Percentiles rank a stretch among this genome's conserved stretches.
phyloP scores from a whole-genome alignment of 2,113 vertebrate genomes.

The Egretta garzetta region DNA sequence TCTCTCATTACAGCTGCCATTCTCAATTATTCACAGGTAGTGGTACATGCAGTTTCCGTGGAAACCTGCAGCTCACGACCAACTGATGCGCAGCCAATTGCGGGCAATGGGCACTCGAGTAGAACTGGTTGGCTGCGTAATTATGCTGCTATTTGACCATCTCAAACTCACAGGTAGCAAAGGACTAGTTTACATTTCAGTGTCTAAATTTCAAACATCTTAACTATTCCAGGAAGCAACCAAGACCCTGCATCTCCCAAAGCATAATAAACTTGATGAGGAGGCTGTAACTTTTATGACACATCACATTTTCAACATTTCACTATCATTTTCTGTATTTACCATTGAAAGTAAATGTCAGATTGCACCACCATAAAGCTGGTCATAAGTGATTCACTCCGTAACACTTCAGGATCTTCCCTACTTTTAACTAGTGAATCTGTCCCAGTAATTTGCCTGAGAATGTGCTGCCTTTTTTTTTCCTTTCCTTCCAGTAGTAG shows the following conservation, averaged over 20 bases:
- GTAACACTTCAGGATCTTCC: constrained; percentile 50
- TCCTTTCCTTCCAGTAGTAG: background rate
- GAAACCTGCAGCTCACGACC: constrained; percentile 66
- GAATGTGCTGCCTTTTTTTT: background rate
- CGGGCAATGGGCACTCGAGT: constrained; percentile 43
- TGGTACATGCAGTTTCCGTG: constrained; percentile 70
- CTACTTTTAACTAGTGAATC: constrained; percentile 31
- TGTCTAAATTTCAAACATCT: constrained; percentile 37
- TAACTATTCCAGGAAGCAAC: constrained; percentile 35
- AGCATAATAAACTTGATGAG: constrained; percentile 67
- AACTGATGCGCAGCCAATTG: constrained; percentile 40
- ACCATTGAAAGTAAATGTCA: constrained; percentile 68
- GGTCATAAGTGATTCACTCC: constrained; percentile 65
- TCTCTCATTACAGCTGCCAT: constrained; percentile 66
- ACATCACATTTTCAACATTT: constrained; percentile 66
- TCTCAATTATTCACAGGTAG: constrained; percentile 75
- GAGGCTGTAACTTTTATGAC: constrained; percentile 66
- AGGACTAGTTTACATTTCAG: constrained; percentile 38
- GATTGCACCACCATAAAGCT: constrained; percentile 63
- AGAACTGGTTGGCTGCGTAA: constrained; percentile 24
- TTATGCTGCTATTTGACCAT: constrained; percentile 52
- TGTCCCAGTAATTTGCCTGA: background rate
- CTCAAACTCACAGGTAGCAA: background rate
- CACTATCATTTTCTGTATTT: constrained; percentile 69
- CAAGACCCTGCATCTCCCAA: constrained; percentile 6